Evolutionary conservation across 2,888 invertebrate species (phyloP), one percentile per base, ranked within the genome.

Genomic region (Cyrtodaria siliqua): DNA sequence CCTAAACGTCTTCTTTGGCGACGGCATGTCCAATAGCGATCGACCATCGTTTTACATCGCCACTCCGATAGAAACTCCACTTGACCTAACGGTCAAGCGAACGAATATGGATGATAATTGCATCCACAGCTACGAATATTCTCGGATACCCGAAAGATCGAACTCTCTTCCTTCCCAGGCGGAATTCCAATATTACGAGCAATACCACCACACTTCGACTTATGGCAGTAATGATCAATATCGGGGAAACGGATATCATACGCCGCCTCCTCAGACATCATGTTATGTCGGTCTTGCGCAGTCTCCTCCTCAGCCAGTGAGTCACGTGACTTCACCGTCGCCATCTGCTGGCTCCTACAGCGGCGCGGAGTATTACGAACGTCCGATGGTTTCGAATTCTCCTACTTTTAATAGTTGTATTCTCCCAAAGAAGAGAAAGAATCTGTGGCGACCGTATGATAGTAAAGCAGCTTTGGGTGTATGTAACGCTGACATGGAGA

Each of bases 381-480:
- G 12, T 4, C 33, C 33, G 12, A 33, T 33, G 33, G 33, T 33
- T 8, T 12, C 33, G 2, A 14, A 24, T 9, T 44, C 44, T 2
- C 1, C 50, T 1, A 63, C 42, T 16, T 38, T 27, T 26, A 68
- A 60, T 12, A 74, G 75, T 49, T 61, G 62, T 23, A 72, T 81
- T 42, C 52, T 81, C 18, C 78, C 78, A 9, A 81, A 81, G 53
- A 81, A 81, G 52, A 59, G 81, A 8, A 81, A 81, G 33, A 78
- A 75, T 42, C 71, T 81, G 6, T 81, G 81, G 81, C 71, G 81
- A 20, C 81, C 81, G 20, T 81, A 81, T 60, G 81, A 81, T 27
- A 73, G 74, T 27, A 55, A 63, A 23, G 27, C 29, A n/a, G 44
- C 52, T 14, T 47, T 52, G 2, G 44, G 27, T 18, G 20, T 56